Evolutionary conservation across 30 jellyfish, hydroid and myxozoan genomes (phyloP), one percentile per base, ranked within the genome.

Genomic region (Hydractinia symbiolongicarpus): DNA sequence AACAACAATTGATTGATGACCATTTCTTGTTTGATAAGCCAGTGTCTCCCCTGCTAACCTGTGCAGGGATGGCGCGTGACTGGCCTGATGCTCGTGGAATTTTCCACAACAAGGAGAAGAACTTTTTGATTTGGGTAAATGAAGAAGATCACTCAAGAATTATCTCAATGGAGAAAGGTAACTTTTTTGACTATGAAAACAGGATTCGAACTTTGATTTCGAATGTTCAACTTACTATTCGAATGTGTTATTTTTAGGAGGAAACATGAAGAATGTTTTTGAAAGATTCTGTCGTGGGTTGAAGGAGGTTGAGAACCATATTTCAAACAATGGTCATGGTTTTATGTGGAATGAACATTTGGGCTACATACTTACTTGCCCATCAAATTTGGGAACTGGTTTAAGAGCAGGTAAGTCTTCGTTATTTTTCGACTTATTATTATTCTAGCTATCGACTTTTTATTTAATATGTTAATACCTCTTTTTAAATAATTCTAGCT

Each of bases 31-130:
- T 90, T 82, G 97, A 90, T 77, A 86, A 90, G 76, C 95, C 97
- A 15, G 88, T 85, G 56, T 90, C 97, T 7, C 95, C 95, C 5
- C 72, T 90, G 78, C 80, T 90, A 80, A 57, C 91, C 30, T 90
- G 88, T 8, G 91, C 97, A 5, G 89, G 97, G 10, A 90, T 90
- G 97, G 91, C 97, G 40, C 97, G 97, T 56, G 97, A 90, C 68
- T 87, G 95, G 95, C 95, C 95, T 17, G 95, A 87, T 82, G 95
- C 86, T 9, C 87, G 95, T 16, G 95, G 95, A n/a, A 87, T 87
- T 75, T 87, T 87, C 88, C 95, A 87, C 84, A 87, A 87, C 56
- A 73, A 87, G 64, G 76, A 87, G 71, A 87, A 87, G 91, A 87
- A 87, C 71, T 84, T 84, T 75, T 76, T 84, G 53, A 83, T 84